A percentile compares a stretch with the other conserved stretches of the same genome.
Conservation (phyloP, 2,888 invertebrate species). For the Eupsilia transversa region DNA sequence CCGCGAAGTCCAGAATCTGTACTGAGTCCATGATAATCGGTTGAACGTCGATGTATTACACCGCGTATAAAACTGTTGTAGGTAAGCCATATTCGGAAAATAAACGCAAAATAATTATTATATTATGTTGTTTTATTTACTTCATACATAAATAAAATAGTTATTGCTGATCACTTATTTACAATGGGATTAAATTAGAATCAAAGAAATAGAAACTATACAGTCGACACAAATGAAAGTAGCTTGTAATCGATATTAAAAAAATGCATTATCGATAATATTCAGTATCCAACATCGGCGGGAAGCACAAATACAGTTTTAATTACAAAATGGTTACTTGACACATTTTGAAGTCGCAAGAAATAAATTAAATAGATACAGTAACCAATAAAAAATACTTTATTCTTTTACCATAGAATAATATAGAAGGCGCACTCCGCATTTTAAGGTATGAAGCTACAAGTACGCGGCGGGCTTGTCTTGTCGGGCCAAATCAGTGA, state of each 20-base stretch:
- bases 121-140: slow-evolving; percentile 56
- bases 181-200: slow-evolving; percentile 46
- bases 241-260: background rate
- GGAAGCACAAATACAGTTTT: background rate
- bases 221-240: slow-evolving; percentile 8
- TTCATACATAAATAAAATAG: slow-evolving; percentile 34
- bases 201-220: slow-evolving; percentile 15
- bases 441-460: no score
- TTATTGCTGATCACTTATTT: slow-evolving; percentile 58
- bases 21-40: no score
- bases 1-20: no score
- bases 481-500: no score
- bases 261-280: slow-evolving; percentile 22
- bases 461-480: no score
- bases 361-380: background rate
- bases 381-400: background rate
- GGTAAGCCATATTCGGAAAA: slow-evolving; percentile 30
- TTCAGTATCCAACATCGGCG: background rate
- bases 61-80: background rate
- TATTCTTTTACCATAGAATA: no score
- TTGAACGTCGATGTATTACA: background rate
- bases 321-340: slow-evolving; percentile 2
- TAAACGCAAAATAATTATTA: slow-evolving; percentile 55
- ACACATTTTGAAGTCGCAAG: background rate
- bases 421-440: no score